A percentile compares a stretch with the other conserved stretches of the same genome.
Evolutionary conservation across 1,140 invertebrate species (phyloP).

Genomic region (Penaeus chinensis): DNA sequence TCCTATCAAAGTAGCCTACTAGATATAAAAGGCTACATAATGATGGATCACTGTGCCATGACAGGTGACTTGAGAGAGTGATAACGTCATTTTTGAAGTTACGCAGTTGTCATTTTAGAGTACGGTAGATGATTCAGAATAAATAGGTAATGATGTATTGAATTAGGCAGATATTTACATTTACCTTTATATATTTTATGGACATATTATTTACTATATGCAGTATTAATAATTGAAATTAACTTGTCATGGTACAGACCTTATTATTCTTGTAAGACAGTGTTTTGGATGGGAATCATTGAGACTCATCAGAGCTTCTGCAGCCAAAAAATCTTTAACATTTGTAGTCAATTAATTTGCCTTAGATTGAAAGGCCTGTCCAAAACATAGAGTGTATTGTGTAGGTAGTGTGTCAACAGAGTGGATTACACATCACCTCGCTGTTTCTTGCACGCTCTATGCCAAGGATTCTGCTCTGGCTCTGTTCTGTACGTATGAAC

Average conservation of each 20-base stretch:
- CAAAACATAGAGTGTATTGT: constrained; percentile 57
- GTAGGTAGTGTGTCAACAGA: constrained; percentile 54
- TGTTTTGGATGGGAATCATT: constrained; percentile 52
- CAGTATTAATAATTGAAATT: background rate
- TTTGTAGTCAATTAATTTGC: constrained; percentile 2
- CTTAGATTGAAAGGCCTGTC: constrained; percentile 31
- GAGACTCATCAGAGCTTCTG: constrained; percentile 8
- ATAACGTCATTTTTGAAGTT: too few relatives aligned
- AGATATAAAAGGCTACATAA: constrained; percentile 39
- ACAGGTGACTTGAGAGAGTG: constrained; percentile 20
- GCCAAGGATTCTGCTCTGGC: constrained; percentile 61
- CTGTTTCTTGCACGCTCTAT: constrained; percentile 63
- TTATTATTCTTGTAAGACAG: constrained; percentile 44
- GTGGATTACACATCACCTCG: constrained; percentile 57
- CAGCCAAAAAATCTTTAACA: background rate
- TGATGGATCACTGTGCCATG: constrained; percentile 45
- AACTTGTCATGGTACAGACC: constrained; percentile 37
- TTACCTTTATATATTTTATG: constrained; percentile 6
- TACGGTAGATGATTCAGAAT: background rate
- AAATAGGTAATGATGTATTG: background rate
- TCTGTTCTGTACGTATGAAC: constrained; percentile 63
- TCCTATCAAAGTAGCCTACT: constrained; percentile 53
- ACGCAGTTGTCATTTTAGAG: too few relatives aligned
- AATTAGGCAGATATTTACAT: constrained; percentile 9
- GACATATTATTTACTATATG: background rate